A percentile compares a stretch with the other conserved stretches of the same genome.
Conservation (phyloP, 2,113 vertebrate genomes). For the Calyptommatus sinebrachiatus region DNA sequence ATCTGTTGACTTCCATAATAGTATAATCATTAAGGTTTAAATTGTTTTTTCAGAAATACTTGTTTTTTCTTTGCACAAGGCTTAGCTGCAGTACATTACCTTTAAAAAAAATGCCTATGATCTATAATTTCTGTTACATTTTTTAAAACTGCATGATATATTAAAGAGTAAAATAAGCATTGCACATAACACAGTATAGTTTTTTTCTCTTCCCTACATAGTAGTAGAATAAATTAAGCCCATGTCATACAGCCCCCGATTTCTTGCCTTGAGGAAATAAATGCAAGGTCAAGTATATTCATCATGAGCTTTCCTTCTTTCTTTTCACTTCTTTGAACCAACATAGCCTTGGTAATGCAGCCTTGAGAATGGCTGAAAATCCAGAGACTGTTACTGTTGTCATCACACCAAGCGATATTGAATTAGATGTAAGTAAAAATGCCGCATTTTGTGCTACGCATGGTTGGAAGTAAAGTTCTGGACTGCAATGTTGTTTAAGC, state of each 20-base stretch:
- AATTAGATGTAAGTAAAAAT: not conserved
- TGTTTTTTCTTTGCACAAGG: no score
- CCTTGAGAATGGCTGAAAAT: not conserved
- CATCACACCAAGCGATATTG: not conserved
- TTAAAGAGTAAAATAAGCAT: not conserved
- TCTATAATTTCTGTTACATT: not conserved
- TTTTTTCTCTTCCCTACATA: no score
- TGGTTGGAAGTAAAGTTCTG: not conserved
- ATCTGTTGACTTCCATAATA: no score
- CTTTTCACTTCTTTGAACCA: not conserved
- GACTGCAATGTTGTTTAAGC: not conserved
- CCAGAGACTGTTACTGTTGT: not conserved
- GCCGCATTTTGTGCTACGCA: not conserved
- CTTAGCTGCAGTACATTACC: not conserved
- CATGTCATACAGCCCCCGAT: not conserved
- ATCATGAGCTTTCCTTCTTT: not conserved
- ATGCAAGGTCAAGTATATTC: not conserved
- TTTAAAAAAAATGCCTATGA: not conserved
- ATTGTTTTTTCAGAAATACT: no score
- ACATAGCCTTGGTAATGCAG: no score
- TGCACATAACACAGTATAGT: not conserved
- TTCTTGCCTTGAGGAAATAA: not conserved
- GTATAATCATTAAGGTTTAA: no score
- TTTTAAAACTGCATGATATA: not conserved
- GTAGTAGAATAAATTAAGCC: not conserved